phyloP scores from a whole-genome alignment of 2,888 invertebrate species.

The Antitype chi region DNA sequence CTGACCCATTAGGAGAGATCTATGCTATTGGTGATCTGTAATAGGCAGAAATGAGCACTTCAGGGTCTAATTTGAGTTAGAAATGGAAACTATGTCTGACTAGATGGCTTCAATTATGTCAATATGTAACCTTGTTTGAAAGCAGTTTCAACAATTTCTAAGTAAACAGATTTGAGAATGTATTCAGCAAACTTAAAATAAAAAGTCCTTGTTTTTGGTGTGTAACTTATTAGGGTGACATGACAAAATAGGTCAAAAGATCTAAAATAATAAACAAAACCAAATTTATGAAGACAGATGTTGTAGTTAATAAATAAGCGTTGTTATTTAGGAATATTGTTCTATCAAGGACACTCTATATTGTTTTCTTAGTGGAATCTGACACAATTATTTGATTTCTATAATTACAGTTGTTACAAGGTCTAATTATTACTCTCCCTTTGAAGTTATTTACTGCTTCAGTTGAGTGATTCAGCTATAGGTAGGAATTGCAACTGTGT shows the following conservation, averaged over 20 bases:
- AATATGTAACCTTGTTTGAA: neutral
- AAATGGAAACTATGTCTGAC: neutral
- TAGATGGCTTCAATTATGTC: neutral
- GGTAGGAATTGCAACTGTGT: conserved; percentile 28
- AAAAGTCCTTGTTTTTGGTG: conserved; percentile 12
- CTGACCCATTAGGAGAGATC: neutral
- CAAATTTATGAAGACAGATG: conserved; percentile 14
- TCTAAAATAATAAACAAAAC: conserved; percentile 23
- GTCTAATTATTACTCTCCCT: neutral
- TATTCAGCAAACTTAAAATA: neutral
- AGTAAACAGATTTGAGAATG: neutral
- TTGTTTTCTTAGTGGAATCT: conserved; percentile 62
- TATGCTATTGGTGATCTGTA: neutral
- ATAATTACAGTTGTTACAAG: conserved; percentile 25
- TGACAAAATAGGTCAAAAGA: conserved; percentile 43
- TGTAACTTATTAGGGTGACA: conserved; percentile 8
- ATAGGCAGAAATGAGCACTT: neutral
- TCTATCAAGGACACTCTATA: conserved; percentile 64
- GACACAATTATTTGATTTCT: conserved; percentile 32
- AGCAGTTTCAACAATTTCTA: neutral
- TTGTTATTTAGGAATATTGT: conserved; percentile 51
- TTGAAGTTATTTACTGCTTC: neutral
- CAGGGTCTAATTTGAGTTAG: neutral
- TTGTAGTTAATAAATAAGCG: conserved; percentile 16
- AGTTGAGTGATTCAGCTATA: neutral